Base-by-base conservation (phyloP, 2,113 vertebrate species). In the Athene cunicularia region DNA sequence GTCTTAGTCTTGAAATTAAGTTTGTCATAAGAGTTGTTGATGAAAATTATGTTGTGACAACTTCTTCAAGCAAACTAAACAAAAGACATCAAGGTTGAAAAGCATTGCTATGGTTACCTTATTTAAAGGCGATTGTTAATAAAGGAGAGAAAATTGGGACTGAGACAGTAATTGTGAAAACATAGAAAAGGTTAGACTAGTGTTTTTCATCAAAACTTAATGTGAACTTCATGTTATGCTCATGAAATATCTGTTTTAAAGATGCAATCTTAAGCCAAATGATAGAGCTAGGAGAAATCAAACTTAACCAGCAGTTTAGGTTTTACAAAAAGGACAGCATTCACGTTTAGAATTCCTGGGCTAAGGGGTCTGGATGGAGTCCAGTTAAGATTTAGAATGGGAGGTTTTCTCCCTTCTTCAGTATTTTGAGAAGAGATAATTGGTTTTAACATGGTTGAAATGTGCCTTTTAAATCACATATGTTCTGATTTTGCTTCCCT, bases 71-170 rank as follows among this genome's bases (percentile, higher is more conserved):
- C 88, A 86, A 96, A 90, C 86, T 81, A 91, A 95, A 87, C 39
- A 49, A 93, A 97, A 97, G 81, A 58, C 75, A 68, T 62, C 64
- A 28, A 64, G 53, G 60, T 77, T 81, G 90, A 79, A 74, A 76
- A 93, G 83, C 73, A 94, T 91, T 87, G 89, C 95, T 93, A 70
- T 84, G 75, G 84, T 96, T 96, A 96, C 91, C 86, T 96, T 76
- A 77, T 92, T 93, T 96, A 96, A 94, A 98, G 94, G 88, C 5
- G 23, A 71, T 88, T 85, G 52, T 86, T 97, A 93, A 89, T 95
- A 91, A 96, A 92, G 80, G 75, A 90, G 59, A 88, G 85, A 93
- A 87, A 93, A 97, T 53, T 91, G 93, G 68, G 93, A 85, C 56
- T 68, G 90, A 89, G 89, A 73, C 70, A 74, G 89, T 94, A 96